Evolutionary conservation across 2,888 invertebrate species (phyloP).

Genomic region (Malthinus flaveolus): DNA sequence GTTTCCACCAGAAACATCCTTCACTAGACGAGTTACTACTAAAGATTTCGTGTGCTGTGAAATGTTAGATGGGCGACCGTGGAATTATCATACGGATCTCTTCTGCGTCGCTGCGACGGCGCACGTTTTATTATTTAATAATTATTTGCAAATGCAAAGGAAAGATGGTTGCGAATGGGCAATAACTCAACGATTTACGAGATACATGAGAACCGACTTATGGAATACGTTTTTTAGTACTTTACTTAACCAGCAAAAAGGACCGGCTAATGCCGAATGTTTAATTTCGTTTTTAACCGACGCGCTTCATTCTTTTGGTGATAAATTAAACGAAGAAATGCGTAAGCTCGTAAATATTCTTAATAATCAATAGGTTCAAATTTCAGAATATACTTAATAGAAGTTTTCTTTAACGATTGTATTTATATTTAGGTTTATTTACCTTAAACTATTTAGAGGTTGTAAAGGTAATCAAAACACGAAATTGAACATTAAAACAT

Average conservation of each 20-base stretch:
- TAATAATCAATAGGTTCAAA: conserved; percentile 47
- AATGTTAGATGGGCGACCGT: conserved; percentile 87
- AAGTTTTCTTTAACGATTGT: conserved; percentile 19
- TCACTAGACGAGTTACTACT: conserved; percentile 68
- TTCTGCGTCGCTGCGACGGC: conserved; percentile 88
- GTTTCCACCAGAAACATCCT: conserved; percentile 76
- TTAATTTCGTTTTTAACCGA: conserved; percentile 42
- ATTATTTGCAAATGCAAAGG: conserved; percentile 75
- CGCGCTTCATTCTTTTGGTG: conserved; percentile 38
- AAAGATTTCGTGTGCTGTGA: conserved; percentile 84
- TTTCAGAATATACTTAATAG: conserved; percentile 4
- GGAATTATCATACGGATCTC: conserved; percentile 94
- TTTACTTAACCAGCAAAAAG: conserved; percentile 67
- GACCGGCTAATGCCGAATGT: conserved; percentile 45
- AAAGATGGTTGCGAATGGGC: conserved; percentile 46
- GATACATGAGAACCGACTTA: conserved; percentile 63
- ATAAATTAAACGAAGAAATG: conserved; percentile 42
- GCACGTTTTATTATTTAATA: conserved; percentile 84
- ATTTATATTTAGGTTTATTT: conserved; percentile 22
- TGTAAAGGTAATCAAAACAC: conserved; percentile 17
- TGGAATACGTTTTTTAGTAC: conserved; percentile 83
- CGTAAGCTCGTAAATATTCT: conserved; percentile 46
- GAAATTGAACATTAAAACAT: too few relatives aligned
- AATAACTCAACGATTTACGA: conserved; percentile 46
- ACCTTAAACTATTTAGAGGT: conserved; percentile 15